Conservation (phyloP, 2,797 vertebrate genomes). For the Pseudochirops corinnae region DNA sequence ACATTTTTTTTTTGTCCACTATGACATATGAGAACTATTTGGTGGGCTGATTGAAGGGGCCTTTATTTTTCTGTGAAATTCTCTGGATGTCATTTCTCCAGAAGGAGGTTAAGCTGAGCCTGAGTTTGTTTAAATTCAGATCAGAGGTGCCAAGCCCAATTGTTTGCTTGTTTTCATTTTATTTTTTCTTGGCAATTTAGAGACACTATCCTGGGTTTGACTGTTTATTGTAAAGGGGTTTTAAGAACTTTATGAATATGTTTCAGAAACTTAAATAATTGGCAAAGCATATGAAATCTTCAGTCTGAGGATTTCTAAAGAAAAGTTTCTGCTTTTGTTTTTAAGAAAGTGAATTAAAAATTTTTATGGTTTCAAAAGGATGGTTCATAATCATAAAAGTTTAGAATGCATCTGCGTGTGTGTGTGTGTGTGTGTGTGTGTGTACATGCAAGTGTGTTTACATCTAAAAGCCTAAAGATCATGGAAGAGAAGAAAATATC, state of each 20-base stretch:
- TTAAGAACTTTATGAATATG: background rate
- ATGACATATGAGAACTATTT: background rate
- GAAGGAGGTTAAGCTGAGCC: background rate
- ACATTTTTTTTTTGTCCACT: background rate
- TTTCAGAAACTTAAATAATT: background rate
- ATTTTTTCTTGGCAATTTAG: background rate
- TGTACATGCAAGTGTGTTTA: background rate
- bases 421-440: too few species aligned
- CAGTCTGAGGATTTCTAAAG: background rate
- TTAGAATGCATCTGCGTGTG: background rate
- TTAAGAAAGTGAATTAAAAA: background rate
- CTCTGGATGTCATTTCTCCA: background rate
- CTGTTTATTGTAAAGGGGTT: background rate
- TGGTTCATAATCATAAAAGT: background rate
- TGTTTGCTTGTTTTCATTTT: background rate
- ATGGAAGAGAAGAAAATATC: background rate
- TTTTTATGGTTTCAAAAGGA: background rate
- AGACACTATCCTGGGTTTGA: background rate
- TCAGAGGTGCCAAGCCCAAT: background rate
- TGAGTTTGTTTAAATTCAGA: background rate
- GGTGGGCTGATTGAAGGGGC: background rate
- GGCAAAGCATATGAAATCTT: background rate
- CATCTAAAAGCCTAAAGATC: background rate
- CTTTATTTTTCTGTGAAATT: conserved; percentile 9
- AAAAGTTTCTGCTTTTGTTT: background rate